A percentile compares a stretch with the other conserved stretches of the same genome.
Evolutionary conservation across 2,888 invertebrate species (phyloP).

Genomic region (Athalia circularis): DNA sequence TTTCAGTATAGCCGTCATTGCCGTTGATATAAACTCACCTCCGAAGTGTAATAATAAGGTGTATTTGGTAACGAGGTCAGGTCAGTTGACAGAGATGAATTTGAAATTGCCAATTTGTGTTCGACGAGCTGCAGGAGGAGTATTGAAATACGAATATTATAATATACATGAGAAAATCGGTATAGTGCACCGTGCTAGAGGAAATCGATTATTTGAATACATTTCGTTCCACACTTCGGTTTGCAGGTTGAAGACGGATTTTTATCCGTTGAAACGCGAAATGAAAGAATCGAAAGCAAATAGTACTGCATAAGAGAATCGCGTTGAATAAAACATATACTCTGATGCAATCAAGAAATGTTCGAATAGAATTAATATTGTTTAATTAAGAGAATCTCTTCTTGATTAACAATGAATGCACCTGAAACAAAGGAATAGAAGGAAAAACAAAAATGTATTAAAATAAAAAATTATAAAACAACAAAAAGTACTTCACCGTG

Average conservation of each 20-base stretch:
- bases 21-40: too few relatives aligned
- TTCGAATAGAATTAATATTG: slow-evolving; percentile 31
- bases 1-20: too few relatives aligned
- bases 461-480: neutral
- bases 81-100: slow-evolving; percentile 8
- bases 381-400: slow-evolving; percentile 35
- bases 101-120: slow-evolving; percentile 24
- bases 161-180: neutral
- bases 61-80: neutral
- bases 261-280: slow-evolving; percentile 22
- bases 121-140: neutral
- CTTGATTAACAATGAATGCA: slow-evolving; percentile 14
- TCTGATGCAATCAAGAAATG: slow-evolving; percentile 20
- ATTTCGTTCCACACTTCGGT: slow-evolving; percentile 16
- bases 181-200: neutral
- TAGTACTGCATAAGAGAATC: neutral
- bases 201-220: slow-evolving; percentile 38
- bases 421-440: neutral
- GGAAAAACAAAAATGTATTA: neutral
- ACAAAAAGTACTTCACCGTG: slow-evolving; percentile 5
- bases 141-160: slow-evolving; percentile 4
- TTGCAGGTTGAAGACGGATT: slow-evolving; percentile 11
- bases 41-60: too few relatives aligned
- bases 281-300: slow-evolving; percentile 44
- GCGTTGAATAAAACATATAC: slow-evolving; percentile 31